Percentiles rank a stretch among this genome's conserved stretches.
phyloP scores from a whole-genome alignment of 2,888 invertebrate species.

The Papilio elwesi region DNA sequence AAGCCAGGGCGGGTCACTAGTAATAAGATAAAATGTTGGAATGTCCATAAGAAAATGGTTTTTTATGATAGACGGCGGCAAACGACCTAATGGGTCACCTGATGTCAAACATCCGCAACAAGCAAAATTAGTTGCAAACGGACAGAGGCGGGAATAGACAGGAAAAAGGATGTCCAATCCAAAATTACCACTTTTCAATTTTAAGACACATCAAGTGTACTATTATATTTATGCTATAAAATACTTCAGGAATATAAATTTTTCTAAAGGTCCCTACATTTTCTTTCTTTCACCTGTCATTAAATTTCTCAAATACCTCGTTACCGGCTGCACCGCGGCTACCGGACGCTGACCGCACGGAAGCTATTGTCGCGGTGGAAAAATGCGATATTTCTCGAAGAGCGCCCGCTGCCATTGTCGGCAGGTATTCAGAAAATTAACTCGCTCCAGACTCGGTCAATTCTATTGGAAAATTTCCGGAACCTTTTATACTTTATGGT shows the following conservation, averaged over 20 bases:
- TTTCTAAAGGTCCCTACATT: conserved; percentile 1
- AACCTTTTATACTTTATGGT: conserved; percentile 20
- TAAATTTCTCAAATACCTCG: conserved; percentile 33
- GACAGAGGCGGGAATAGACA: no score
- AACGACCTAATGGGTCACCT: no score
- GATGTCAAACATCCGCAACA: no score
- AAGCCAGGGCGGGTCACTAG: no score
- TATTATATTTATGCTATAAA: background rate
- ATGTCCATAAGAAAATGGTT: no score
- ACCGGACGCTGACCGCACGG: background rate
- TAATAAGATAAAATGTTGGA: no score
- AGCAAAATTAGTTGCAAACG: no score
- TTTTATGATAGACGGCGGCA: no score
- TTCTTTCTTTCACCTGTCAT: conserved; percentile 26
- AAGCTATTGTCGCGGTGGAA: conserved; percentile 34
- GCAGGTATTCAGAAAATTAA: conserved; percentile 40
- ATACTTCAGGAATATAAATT: background rate
- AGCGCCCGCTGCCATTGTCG: conserved; percentile 30
- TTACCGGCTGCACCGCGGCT: background rate
- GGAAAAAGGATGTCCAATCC: no score
- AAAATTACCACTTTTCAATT: no score
- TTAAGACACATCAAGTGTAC: background rate
- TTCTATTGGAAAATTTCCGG: conserved; percentile 30
- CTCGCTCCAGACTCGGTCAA: conserved; percentile 27
- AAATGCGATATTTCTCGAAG: conserved; percentile 39